A percentile compares a stretch with the other conserved stretches of the same genome.
Evolutionary conservation across 2,113 vertebrate species (phyloP).

Genomic region (Donacobius atricapilla): DNA sequence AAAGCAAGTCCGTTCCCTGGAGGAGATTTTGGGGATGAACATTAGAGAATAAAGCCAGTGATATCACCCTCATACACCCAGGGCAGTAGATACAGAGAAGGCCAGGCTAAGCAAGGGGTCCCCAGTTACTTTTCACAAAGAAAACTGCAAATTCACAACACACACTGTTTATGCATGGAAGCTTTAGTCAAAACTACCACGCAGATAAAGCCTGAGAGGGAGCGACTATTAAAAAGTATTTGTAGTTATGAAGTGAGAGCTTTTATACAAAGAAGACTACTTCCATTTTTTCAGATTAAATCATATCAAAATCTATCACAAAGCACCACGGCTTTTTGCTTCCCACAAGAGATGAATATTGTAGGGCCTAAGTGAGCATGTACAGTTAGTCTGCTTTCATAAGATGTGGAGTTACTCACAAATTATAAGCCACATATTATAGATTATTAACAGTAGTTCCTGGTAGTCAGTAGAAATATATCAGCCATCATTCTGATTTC

Average conservation of each 20-base stretch:
- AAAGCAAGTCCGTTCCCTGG: fast-evolving
- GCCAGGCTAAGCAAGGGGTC: background rate
- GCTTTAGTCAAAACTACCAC: background rate
- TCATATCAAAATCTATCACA: background rate
- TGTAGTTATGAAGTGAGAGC: background rate
- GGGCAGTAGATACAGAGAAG: background rate
- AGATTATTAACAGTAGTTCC: background rate
- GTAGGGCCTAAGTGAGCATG: background rate
- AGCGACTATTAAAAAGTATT: background rate
- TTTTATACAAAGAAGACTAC: background rate
- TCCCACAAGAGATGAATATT: background rate
- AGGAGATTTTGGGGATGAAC: background rate
- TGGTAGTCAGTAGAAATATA: background rate
- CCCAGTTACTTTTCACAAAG: background rate
- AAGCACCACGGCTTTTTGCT: background rate
- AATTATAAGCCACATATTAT: background rate
- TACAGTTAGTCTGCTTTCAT: background rate
- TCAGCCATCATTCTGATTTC: background rate
- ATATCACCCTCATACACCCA: background rate
- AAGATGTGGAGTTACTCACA: background rate
- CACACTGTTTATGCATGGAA: background rate
- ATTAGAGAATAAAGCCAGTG: background rate
- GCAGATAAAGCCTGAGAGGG: background rate
- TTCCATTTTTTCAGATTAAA: background rate
- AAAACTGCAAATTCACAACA: background rate